A percentile compares a stretch with the other conserved stretches of the same genome.
Evolutionary conservation across 1,140 invertebrate genomes (phyloP).

Genomic region (Macrobrachium nipponense): DNA sequence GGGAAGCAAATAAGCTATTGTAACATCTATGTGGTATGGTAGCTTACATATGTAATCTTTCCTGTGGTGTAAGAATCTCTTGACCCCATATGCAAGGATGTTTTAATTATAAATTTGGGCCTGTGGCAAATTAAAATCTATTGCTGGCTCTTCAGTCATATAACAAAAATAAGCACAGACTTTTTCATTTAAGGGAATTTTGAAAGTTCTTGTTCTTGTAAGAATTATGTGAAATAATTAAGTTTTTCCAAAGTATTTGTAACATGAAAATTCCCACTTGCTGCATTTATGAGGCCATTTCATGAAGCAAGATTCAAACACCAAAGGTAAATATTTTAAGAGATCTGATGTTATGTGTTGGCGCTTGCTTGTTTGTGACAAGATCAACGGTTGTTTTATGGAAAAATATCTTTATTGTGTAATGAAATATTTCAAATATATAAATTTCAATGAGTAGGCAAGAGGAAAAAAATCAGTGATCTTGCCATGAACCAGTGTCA

Average conservation of each 20-base stretch:
- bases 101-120: conserved; percentile 1
- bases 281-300: conserved; percentile 10
- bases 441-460: conserved; percentile 14
- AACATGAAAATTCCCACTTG: background rate
- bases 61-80: conserved; percentile 57
- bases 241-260: background rate
- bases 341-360: conserved; percentile 59
- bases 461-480: conserved; percentile 45
- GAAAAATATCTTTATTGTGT: background rate
- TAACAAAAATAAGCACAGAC: too few species aligned
- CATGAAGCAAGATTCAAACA: conserved; percentile 53
- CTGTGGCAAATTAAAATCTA: conserved; percentile 5
- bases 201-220: background rate
- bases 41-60: conserved; percentile 48
- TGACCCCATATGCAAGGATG: conserved; percentile 32
- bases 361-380: conserved; percentile 49
- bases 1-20: conserved; percentile 53
- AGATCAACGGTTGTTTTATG: conserved; percentile 24
- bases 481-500: conserved; percentile 55
- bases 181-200: too few species aligned
- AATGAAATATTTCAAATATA: conserved; percentile 1
- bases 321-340: conserved; percentile 60
- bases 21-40: conserved; percentile 55
- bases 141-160: background rate
- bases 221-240: background rate